phyloP scores from a whole-genome alignment of 1,140 invertebrate species.

The Heliconius hewitsoni region DNA sequence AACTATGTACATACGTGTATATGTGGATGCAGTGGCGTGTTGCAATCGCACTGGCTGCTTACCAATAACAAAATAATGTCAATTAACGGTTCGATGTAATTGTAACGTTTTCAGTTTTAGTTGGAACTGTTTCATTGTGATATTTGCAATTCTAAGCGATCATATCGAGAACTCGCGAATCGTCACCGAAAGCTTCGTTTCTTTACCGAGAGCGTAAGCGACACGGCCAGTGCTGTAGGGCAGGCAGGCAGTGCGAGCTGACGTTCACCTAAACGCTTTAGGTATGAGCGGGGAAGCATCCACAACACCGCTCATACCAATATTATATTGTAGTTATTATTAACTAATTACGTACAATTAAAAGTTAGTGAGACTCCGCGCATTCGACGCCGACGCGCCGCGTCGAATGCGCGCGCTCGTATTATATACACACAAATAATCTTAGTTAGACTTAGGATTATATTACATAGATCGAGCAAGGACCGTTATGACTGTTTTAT shows the following conservation, averaged over 20 bases:
- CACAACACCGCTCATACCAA: constrained; percentile 80
- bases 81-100: constrained; percentile 67
- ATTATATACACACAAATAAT: constrained; percentile 55
- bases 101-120: constrained; percentile 19
- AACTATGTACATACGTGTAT: constrained; percentile 66
- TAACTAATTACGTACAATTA: constrained; percentile 72
- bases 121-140: constrained; percentile 24
- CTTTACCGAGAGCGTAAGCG: not conserved
- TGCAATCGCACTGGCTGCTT: constrained; percentile 64
- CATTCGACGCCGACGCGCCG: constrained; percentile 42
- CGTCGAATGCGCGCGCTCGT: constrained; percentile 47
- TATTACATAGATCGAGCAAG: constrained; percentile 56
- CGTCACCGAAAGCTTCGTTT: not conserved
- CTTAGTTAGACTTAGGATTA: constrained; percentile 71
- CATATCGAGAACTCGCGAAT: constrained; percentile 28
- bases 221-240: constrained; percentile 19
- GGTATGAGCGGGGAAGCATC: constrained; percentile 80
- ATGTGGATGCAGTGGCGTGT: constrained; percentile 77
- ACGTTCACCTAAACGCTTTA: constrained; percentile 79
- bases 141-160: constrained; percentile 17
- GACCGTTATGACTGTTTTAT: constrained; percentile 62
- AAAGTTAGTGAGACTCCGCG: constrained; percentile 55
- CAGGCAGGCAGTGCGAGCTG: constrained; percentile 63
- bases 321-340: constrained; percentile 80
- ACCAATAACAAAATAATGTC: constrained; percentile 63